Conservation (phyloP, 2,888 invertebrate genomes). For the Saturnia japonica region DNA sequence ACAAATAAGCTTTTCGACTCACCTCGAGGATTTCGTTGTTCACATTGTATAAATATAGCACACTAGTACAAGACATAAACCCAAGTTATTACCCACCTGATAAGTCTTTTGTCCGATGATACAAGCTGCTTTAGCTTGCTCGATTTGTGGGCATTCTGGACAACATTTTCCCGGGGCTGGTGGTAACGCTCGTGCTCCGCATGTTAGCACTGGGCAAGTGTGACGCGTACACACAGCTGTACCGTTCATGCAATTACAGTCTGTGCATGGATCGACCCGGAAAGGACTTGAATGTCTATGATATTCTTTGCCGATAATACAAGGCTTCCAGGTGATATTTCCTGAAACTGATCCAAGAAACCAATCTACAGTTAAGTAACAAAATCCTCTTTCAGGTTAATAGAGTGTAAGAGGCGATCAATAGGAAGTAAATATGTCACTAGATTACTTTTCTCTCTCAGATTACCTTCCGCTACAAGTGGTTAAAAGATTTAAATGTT, state of each 20-base stretch:
- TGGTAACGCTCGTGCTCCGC: conserved; percentile 88
- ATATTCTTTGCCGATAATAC: conserved; percentile 87
- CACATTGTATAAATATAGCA: not conserved
- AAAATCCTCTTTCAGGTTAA: not conserved
- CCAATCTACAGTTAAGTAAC: not conserved
- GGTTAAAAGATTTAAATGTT: not conserved
- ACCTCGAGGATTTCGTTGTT: not conserved
- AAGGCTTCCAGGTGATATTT: conserved; percentile 72
- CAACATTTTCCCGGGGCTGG: conserved; percentile 87
- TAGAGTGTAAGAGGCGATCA: not conserved
- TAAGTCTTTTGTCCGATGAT: conserved; percentile 84
- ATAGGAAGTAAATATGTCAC: not conserved
- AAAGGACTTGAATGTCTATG: conserved; percentile 85
- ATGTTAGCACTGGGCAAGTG: conserved; percentile 94
- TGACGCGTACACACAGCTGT: conserved; percentile 90
- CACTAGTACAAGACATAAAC: not conserved
- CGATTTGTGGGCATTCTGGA: conserved; percentile 87
- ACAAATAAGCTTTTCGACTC: not conserved
- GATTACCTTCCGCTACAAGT: not conserved
- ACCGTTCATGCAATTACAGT: conserved; percentile 90
- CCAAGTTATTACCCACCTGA: conserved; percentile 77
- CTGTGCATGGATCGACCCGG: conserved; percentile 89
- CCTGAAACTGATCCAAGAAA: conserved; percentile 56
- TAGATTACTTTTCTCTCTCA: not conserved
- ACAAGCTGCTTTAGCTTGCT: conserved; percentile 86